Evolutionary conservation across 2,797 vertebrate genomes (phyloP).

Genomic region (Neosilurus hyrtlii): DNA sequence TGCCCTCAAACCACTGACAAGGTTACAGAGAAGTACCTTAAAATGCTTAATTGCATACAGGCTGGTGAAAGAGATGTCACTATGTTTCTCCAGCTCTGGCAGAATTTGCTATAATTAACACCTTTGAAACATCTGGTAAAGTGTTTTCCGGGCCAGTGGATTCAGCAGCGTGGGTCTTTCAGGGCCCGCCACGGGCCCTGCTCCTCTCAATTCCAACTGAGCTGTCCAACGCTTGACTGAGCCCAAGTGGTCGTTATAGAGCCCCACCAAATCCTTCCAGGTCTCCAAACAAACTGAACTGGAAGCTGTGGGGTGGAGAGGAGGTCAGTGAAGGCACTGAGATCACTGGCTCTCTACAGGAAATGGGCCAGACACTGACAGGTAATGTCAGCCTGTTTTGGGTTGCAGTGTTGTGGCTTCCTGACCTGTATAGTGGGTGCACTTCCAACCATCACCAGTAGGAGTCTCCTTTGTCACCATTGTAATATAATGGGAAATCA

Average conservation of each 20-base stretch:
- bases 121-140: conserved; percentile 76
- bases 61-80: conserved; percentile 73
- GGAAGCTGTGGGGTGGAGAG: conserved; percentile 35
- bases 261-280: conserved; percentile 56
- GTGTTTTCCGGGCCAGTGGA: conserved; percentile 61
- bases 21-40: conserved; percentile 42
- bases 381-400: conserved; percentile 37
- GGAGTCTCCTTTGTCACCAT: conserved; percentile 28
- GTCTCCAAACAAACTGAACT: conserved; percentile 59
- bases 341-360: conserved; percentile 38
- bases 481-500: background rate
- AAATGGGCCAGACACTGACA: conserved; percentile 33
- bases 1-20: conserved; percentile 50
- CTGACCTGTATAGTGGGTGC: conserved; percentile 4
- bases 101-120: conserved; percentile 73
- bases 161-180: conserved; percentile 52
- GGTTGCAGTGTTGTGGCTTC: conserved; percentile 26
- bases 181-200: conserved; percentile 54
- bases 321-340: conserved; percentile 24
- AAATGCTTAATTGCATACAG: conserved; percentile 67
- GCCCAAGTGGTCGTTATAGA: conserved; percentile 50
- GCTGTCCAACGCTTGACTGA: conserved; percentile 64
- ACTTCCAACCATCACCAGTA: conserved; percentile 39
- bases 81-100: conserved; percentile 66
- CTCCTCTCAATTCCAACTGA: conserved; percentile 56